These are phyloP conservation scores for Lepidurus couesii DNA, from an alignment of 1,140 invertebrate genomes.

Conservation along the genomic window DNA sequence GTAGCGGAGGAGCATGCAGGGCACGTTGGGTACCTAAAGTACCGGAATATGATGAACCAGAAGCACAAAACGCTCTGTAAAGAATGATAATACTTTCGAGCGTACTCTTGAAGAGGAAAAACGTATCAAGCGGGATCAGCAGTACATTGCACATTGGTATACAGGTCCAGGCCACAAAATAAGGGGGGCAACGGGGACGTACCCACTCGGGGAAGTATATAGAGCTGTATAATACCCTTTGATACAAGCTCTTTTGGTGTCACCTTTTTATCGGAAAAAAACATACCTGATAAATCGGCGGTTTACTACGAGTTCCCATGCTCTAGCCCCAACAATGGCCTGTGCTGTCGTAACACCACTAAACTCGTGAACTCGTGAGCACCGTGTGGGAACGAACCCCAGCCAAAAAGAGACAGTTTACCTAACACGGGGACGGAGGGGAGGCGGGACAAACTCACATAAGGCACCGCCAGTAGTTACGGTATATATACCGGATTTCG, in stretches of 20 bases:
- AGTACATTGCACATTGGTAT: background rate
- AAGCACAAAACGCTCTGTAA: background rate
- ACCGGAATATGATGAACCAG: constrained; percentile 5
- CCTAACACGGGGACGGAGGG: background rate
- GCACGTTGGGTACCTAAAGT: constrained; percentile 14
- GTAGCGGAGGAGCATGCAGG: background rate
- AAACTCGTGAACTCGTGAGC: background rate
- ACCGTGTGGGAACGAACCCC: background rate
- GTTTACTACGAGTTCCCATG: background rate
- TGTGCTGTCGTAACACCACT: background rate
- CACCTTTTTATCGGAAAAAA: background rate
- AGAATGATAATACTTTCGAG: background rate
- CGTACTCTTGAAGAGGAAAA: background rate
- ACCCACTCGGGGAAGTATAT: background rate
- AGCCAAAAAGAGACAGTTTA: background rate
- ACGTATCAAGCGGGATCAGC: background rate
- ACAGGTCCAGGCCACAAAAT: background rate
- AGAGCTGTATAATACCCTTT: background rate
- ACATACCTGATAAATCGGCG: constrained; percentile 1
- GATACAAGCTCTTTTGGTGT: background rate
- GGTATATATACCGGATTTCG: background rate
- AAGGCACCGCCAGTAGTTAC: background rate
- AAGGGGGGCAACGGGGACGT: too few species aligned
- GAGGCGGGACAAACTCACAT: background rate
- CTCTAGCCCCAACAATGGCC: background rate